Base-by-base conservation (phyloP, 2,113 vertebrate genomes). In the Engystomops pustulosus region DNA sequence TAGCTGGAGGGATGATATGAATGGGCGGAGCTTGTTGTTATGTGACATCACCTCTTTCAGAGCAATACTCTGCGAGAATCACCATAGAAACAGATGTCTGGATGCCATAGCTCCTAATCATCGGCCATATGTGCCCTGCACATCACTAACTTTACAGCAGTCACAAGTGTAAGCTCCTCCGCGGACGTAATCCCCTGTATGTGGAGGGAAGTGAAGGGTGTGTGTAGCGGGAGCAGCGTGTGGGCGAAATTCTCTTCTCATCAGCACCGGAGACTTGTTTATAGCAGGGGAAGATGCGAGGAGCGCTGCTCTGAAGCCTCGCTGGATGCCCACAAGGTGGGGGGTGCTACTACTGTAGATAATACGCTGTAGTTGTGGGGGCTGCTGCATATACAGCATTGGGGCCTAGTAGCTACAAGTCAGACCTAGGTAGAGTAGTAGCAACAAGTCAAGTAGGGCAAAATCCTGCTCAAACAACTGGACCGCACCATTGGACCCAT, bases 61-160 rank as follows among this genome's bases (percentile, higher is more conserved):
- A 23, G 36, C 3, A 20, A 41, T 71, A 44, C 20, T 2, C 38
- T 44, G 4, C 47, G 9, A 27, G n/a, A 27, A 25, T 72, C 38
- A 15, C 69, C 69, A 72, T 72, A 72, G 69, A 45, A 72, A 72
- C 41, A 47, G 69, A 45, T 17, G 23, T 45, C 38, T 72, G n/a
- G 1, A 45, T 45, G 17, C 38, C 41, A 72, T 72, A 14, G 41
- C 69, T 72, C 12, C 18, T 71, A 44, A 44, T 44, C 25, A 23
- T 65, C 20, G 58, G 0, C 58, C 27, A 65, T 34, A 34, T 38
- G 34, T 72, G 12, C 41, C 20, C 36, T 72, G 41, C 2, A 17
- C 41, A 44, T 45, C 25, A n/a, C 20, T 68, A 15, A 36, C 65
- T 68, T 38, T n/a, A 36, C 18, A 9, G 49, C 49, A 30, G 23